A percentile compares a stretch with the other conserved stretches of the same genome.
Conservation (phyloP, 2,797 vertebrate species). For the Nannoperca australis region DNA sequence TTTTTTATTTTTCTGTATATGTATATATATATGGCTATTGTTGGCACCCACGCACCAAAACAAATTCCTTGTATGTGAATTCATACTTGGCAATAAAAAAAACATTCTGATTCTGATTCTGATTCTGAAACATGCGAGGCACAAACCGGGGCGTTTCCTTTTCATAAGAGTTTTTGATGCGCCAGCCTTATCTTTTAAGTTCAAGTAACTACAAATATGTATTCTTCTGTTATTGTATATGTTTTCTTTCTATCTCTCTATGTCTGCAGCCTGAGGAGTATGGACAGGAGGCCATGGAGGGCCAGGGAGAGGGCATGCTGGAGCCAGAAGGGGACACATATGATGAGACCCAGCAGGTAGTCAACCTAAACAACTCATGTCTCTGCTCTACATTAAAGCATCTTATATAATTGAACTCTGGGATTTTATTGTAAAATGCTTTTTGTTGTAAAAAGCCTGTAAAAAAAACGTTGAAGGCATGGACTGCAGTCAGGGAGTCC, state of each 20-base stretch:
- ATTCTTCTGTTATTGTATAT: background rate
- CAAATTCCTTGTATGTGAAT: too few species aligned
- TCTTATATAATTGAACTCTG: background rate
- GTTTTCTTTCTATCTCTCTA: constrained; percentile 28
- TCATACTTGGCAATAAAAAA: too few species aligned
- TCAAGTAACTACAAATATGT: background rate
- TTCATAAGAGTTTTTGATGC: background rate
- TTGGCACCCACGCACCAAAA: too few species aligned
- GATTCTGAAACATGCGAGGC: background rate
- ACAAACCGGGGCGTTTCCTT: background rate
- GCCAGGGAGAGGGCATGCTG: constrained; percentile 92
- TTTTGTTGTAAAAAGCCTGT: constrained; percentile 4
- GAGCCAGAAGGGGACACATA: constrained; percentile 95
- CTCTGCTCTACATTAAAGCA: background rate
- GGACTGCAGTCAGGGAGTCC: constrained; percentile 10
- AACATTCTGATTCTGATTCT: too few species aligned
- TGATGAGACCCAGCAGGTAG: constrained; percentile 94
- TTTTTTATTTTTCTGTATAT: too few species aligned
- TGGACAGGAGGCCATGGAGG: constrained; percentile 96
- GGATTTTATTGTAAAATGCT: background rate
- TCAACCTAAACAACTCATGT: constrained; percentile 45
- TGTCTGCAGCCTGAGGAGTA: constrained; percentile 92
- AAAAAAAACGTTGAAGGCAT: background rate
- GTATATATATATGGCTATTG: too few species aligned
- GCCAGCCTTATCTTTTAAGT: background rate